Conservation (phyloP, 2,797 vertebrate species). For the Falco concolor region DNA sequence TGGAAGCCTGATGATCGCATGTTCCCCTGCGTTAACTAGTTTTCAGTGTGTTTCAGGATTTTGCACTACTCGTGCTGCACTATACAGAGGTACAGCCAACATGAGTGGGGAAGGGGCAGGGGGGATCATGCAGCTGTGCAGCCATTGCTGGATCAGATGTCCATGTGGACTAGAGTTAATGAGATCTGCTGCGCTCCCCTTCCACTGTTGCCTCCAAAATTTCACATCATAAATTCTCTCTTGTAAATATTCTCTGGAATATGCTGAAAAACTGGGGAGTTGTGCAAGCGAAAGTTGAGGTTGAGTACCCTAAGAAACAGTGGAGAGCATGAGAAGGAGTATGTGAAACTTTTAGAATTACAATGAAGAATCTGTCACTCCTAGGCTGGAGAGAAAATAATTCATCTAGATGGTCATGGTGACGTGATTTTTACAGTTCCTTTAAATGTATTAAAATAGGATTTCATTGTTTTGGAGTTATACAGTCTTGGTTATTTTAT, state of each 20-base stretch:
- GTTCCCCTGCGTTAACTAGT: accelerated
- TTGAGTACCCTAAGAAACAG: not conserved
- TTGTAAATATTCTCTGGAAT: not conserved
- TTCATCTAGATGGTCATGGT: not conserved
- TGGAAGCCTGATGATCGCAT: not conserved
- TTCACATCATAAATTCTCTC: not conserved
- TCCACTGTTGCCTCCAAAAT: not conserved
- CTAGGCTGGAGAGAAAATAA: not conserved
- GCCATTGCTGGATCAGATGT: not conserved
- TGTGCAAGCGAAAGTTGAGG: not conserved
- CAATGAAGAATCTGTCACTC: not conserved
- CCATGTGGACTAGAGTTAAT: not conserved
- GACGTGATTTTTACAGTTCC: not conserved
- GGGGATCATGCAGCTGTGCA: not conserved
- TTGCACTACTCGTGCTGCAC: not conserved
- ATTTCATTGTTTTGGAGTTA: not conserved
- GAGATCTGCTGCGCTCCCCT: not conserved
- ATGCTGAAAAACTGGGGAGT: not conserved
- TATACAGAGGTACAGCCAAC: not conserved
- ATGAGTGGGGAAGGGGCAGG: not conserved
- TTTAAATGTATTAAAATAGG: not conserved
- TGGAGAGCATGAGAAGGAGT: not conserved
- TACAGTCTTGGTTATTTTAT: not conserved
- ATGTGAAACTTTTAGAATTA: not conserved
- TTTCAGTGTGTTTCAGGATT: not conserved